Evolutionary conservation across 2,888 invertebrate species (phyloP), one percentile per base, ranked within the genome.

Genomic region (Nymphalis polychloros): DNA sequence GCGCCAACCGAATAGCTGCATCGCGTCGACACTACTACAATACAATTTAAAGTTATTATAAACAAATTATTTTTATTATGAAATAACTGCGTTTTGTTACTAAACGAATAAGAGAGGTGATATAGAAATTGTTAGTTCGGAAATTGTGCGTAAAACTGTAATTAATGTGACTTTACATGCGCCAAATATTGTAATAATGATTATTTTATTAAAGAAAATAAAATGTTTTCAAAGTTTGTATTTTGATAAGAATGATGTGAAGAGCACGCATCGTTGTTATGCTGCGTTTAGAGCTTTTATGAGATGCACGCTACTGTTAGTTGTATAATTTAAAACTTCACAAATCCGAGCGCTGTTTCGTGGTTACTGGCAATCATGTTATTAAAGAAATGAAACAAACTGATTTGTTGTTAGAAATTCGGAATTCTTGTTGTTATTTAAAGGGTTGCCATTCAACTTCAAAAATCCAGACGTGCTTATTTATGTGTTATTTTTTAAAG

Each of bases 381-480:
- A n/a, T 49, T 66, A 49, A 47, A 66, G 61, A 66, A 66, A 66
- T 61, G 48, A 35, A 61, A 66, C 48, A 61, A 52, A 66, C 59
- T 53, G 52, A 53, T 31, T 47, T 47, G 60, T 64, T 60, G 63
- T 70, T 70, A 70, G 67, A 64, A 53, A 71, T 69, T 69, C 57
- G 67, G 55, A 61, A 64, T 64, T 59, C 53, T 63, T 55, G 61
- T 67, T 69, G 47, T 68, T 59, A 31, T 67, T 63, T 5, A 50
- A n/a, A 41, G 41, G 49, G 59, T 52, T 20, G 31, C 55, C 55
- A 57, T 35, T 17, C 27, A 6, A 8, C 2, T 53, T 13, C 16
- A 6, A 50, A 50, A 20, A 19, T 50, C 19, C 41, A 41, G 41
- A 41, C 35, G 10, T 41, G 3, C 41, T 41, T 13, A 41, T 41